These are phyloP conservation scores for Drosophila diplacantha DNA, from an alignment of 2,888 invertebrate genomes.

Conservation along the genomic window DNA sequence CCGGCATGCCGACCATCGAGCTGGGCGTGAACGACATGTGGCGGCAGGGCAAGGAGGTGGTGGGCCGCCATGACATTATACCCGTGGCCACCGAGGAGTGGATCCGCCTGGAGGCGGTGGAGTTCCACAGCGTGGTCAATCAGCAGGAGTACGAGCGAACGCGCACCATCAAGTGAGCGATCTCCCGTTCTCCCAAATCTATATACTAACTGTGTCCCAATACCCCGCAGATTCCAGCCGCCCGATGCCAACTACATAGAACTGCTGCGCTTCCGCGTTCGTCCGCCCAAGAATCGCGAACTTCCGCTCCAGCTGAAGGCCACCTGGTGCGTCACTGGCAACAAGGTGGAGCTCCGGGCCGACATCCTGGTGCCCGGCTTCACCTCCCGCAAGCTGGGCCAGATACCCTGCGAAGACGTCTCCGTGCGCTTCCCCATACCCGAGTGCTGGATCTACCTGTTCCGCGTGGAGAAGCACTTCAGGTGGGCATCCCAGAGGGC, in stretches of 20 bases:
- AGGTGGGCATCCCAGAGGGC: conserved; percentile 65
- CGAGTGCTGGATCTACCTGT: conserved; percentile 99
- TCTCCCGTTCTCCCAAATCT: not conserved
- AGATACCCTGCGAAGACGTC: conserved; percentile 98
- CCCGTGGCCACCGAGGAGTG: conserved; percentile 99
- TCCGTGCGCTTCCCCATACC: conserved; percentile 97
- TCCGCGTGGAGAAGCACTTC: conserved; percentile 98
- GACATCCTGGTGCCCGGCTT: conserved; percentile 98
- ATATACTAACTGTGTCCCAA: not conserved
- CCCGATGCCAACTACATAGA: conserved; percentile 99
- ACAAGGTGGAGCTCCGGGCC: conserved; percentile 94
- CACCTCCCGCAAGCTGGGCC: conserved; percentile 95
- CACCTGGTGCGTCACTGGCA: conserved; percentile 91
- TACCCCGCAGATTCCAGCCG: conserved; percentile 88
- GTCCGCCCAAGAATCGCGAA: conserved; percentile 96
- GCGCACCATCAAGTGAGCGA: conserved; percentile 87
- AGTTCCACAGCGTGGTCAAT: conserved; percentile 96
- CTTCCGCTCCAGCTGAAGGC: conserved; percentile 96
- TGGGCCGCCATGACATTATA: conserved; percentile 98
- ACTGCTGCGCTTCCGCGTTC: conserved; percentile 95
- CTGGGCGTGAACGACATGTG: conserved; percentile 98
- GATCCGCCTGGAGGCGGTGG: conserved; percentile 96
- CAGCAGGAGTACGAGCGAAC: conserved; percentile 92
- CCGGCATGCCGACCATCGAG: conserved; percentile 97
- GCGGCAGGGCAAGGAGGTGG: conserved; percentile 99